Evolutionary conservation across 2,888 invertebrate genomes (phyloP).

Genomic region (Cephus sareptanus): DNA sequence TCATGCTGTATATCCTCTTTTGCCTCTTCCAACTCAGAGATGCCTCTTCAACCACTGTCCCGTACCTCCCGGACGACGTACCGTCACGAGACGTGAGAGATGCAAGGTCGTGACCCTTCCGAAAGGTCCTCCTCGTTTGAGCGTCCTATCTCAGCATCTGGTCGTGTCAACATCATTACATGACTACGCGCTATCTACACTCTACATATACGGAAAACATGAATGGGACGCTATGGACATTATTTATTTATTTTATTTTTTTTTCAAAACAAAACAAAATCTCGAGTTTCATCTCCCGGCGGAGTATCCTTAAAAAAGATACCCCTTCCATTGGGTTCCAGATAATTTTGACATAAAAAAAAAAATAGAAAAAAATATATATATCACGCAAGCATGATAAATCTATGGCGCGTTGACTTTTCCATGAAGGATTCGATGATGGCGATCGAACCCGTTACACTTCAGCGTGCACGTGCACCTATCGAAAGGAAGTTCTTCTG

Average conservation of each 20-base stretch:
- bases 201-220: background rate
- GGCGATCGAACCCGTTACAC: background rate
- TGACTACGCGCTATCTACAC: background rate
- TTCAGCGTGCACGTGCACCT: background rate
- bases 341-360: background rate
- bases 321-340: background rate
- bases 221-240: background rate
- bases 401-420: background rate
- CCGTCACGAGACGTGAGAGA: background rate
- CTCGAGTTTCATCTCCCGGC: background rate
- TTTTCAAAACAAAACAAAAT: background rate
- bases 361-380: background rate
- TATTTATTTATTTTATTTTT: background rate
- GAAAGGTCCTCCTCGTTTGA: background rate
- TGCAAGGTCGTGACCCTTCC: constrained; percentile 3
- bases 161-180: constrained; percentile 5
- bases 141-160: constrained; percentile 1
- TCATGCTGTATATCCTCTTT: background rate
- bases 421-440: background rate
- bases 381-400: background rate
- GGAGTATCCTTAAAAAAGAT: background rate
- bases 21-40: background rate
- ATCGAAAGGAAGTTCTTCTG: background rate
- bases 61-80: background rate
- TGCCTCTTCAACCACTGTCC: background rate